A percentile compares a stretch with the other conserved stretches of the same genome.
Conservation (phyloP, 2,113 vertebrate genomes). For the Rhynchomys soricoides region DNA sequence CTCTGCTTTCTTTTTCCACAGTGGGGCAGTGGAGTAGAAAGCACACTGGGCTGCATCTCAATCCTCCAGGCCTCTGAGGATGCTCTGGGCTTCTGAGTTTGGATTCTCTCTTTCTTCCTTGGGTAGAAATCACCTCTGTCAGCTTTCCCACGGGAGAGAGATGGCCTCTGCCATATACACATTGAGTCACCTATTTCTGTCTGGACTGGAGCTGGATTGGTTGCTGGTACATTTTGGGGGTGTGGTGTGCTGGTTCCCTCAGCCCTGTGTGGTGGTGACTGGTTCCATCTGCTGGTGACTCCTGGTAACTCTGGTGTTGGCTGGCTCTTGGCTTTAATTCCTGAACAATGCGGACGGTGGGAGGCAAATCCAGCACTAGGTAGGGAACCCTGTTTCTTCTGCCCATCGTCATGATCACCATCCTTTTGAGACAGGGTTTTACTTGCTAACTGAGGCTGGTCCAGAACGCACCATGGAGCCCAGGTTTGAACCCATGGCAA, state of each 20-base stretch:
- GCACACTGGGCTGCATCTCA: fast-evolving
- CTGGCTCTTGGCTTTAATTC: background rate
- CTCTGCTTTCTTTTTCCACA: background rate
- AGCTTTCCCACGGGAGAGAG: background rate
- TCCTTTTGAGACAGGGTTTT: background rate
- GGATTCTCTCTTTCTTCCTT: background rate
- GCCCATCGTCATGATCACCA: too few species aligned
- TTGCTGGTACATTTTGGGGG: too few species aligned
- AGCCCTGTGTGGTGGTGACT: background rate
- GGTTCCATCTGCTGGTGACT: constrained; percentile 65
- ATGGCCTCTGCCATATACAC: fast-evolving
- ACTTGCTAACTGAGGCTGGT: background rate
- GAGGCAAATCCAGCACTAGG: background rate
- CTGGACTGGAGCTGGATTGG: background rate
- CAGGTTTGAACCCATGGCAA: background rate
- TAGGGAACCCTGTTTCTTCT: background rate
- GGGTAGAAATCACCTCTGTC: background rate
- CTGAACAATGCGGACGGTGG: background rate
- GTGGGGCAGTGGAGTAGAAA: background rate
- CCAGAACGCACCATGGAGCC: background rate
- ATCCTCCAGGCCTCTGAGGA: background rate
- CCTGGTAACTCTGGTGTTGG: background rate
- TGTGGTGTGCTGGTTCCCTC: background rate
- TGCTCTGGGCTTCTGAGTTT: background rate
- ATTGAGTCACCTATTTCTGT: background rate